Base-by-base conservation (phyloP, 2,888 invertebrate genomes). In the Sceliomorpha sp. region DNA sequence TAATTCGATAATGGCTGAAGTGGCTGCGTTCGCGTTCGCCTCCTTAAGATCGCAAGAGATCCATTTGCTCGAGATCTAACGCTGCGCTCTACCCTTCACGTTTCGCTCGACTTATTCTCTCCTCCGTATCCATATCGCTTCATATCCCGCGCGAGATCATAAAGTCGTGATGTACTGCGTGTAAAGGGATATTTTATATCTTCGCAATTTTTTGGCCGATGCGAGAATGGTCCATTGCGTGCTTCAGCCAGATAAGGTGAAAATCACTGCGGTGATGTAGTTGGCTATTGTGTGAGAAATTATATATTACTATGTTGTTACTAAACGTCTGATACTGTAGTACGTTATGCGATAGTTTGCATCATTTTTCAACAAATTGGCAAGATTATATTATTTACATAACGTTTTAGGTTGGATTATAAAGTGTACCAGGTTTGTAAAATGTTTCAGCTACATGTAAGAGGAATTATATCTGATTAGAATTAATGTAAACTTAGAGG, bases 1-100 rank as follows among this genome's bases (percentile, higher is more conserved):
- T 86, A 86, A 86, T 85, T 86, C 84, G 86, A 86, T 85, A 86
- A 86, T 86, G 77, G 81, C 76, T 74, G 74, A 77, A 72, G 78
- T 75, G 73, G 73, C 75, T 64, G 56, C 73, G 70, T 68, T 60
- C 67, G 59, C 67, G 64, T 62, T 58, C 71, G 47, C 63, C 64
- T 64, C 59, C 51, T 47, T 44, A 27, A 47, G 44, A 58, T 69
- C 58, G 58, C 50, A 8, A 55, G 58, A 48, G 58, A 53, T 70
- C 66, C 59, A 71, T 67, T 64, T 70, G 76, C 66, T 72, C 73
- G 68, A 76, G 76, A 74, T 77, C 74, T 72, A 76, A 75, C 80
- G 81, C 76, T 72, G 72, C 74, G 77, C 77, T 74, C 67, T 72
- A 78, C 77, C 77, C 78, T 75, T 73, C 80, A 53, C 59, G 59